Evolutionary conservation across 2,113 vertebrate genomes (phyloP).

Genomic region (Odontesthes bonariensis): DNA sequence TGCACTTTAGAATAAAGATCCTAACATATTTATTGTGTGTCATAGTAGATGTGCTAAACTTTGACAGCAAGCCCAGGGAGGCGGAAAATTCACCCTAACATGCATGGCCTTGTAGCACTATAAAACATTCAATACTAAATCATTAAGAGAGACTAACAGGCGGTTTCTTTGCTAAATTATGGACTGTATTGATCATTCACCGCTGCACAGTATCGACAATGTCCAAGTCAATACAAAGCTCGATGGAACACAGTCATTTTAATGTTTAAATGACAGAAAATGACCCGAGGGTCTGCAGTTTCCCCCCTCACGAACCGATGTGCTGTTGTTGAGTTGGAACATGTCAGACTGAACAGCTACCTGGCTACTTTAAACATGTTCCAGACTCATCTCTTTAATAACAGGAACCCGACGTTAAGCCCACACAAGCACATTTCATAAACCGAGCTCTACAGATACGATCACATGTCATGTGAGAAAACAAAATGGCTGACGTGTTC

Average conservation of each 20-base stretch:
- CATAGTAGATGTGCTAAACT: no score
- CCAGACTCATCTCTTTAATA: neutral
- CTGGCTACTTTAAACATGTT: neutral
- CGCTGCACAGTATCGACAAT: neutral
- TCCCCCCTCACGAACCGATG: no score
- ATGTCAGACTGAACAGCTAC: neutral
- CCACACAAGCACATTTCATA: neutral
- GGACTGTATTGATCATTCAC: neutral
- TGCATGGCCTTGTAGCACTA: no score
- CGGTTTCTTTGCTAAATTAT: neutral
- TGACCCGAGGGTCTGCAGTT: neutral
- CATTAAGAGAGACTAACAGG: neutral
- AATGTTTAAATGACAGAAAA: neutral
- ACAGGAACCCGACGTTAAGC: neutral
- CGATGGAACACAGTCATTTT: neutral
- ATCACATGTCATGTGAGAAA: neutral
- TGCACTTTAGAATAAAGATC: no score
- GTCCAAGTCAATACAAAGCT: neutral
- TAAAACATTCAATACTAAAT: no score
- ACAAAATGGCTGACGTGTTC: neutral
- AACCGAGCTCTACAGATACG: neutral
- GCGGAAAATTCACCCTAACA: no score
- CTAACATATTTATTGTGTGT: no score
- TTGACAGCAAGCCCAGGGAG: no score
- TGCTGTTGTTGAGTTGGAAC: neutral